A percentile compares a stretch with the other conserved stretches of the same genome.
Conservation (phyloP, 2,797 vertebrate genomes). For the Gastrophryne carolinensis region DNA sequence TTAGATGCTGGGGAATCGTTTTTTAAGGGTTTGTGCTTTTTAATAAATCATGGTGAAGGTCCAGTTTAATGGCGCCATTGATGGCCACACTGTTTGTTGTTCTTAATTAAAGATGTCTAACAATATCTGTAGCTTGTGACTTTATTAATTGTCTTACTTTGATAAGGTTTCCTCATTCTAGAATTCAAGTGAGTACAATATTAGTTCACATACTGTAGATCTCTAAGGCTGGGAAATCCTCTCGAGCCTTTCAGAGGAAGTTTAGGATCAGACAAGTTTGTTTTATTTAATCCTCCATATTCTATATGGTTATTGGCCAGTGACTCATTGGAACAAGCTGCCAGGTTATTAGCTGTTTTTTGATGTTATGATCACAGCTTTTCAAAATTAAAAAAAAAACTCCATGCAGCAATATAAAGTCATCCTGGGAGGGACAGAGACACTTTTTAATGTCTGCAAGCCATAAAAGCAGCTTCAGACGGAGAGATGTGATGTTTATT, state of each 20-base stretch:
- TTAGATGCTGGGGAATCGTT: too few relatives aligned
- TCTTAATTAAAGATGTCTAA: too few relatives aligned
- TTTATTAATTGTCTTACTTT: too few relatives aligned
- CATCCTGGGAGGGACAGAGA: neutral
- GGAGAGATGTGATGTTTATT: conserved; percentile 21
- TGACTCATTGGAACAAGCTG: neutral
- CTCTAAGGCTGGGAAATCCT: conserved; percentile 12
- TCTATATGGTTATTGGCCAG: neutral
- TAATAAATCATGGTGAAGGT: too few relatives aligned
- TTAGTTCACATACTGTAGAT: conserved; percentile 14
- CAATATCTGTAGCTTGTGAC: too few relatives aligned
- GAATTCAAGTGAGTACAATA: neutral
- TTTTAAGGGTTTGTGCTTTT: too few relatives aligned
- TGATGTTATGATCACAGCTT: neutral
- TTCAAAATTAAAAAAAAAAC: neutral
- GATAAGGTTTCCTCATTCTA: neutral
- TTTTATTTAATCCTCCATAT: conserved; percentile 21
- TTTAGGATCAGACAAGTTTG: conserved; percentile 17
- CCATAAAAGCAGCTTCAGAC: neutral
- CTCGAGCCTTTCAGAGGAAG: neutral
- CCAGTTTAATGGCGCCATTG: too few relatives aligned
- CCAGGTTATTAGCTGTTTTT: neutral
- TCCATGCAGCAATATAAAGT: conserved; percentile 9
- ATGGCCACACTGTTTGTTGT: too few relatives aligned
- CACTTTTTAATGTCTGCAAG: conserved; percentile 28